Evolutionary conservation across 1,140 invertebrate genomes (phyloP), one percentile per base, ranked within the genome.

Genomic region (Cherax destructor): DNA sequence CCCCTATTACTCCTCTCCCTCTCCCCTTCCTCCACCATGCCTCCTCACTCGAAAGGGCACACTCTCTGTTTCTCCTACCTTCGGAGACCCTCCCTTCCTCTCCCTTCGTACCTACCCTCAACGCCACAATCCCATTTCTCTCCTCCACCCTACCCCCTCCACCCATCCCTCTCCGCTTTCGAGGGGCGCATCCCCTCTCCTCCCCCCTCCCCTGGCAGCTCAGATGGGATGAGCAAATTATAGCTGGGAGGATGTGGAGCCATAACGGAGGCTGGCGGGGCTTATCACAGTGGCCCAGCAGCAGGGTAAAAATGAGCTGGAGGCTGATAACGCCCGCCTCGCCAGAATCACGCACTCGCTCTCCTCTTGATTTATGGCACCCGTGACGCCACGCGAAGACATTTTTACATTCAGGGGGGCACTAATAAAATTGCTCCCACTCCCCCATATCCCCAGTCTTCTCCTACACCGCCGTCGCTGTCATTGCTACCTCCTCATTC

Each of bases 221-320:
- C 86, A 88, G 87, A 88, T 88, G 87, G 87, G 87, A 88, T 88
- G 80, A 88, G 87, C 87, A 88, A 88, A 88, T 88, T 88, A 88
- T 88, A 88, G 79, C 87, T 74, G 56, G 79, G 24, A 72, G 87
- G 87, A 88, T 88, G 69, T 88, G 30, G 78, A 65, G 74, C 87
- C 78, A 72, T 88, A 65, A 80, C 50, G 18, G 80, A 24, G 80
- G 50, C 13, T 50, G 41, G 61, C 61, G 50, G 78, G 49, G 87
- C 87, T 88, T 88, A 88, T 88, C 86, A 81, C 80, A 21, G 18
- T 79, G 78, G 87, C 76, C 76, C 87, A 88, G 87, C 61, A 72
- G 47, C 87, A 79, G n/a, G 47, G 61, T 78, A 88, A 88, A 88
- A 88, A 88, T 88, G 87, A 88, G 87, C 47, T 79, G 21, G 21